Evolutionary conservation across 2,113 vertebrate genomes (phyloP).

Genomic region (Chloebia gouldiae): DNA sequence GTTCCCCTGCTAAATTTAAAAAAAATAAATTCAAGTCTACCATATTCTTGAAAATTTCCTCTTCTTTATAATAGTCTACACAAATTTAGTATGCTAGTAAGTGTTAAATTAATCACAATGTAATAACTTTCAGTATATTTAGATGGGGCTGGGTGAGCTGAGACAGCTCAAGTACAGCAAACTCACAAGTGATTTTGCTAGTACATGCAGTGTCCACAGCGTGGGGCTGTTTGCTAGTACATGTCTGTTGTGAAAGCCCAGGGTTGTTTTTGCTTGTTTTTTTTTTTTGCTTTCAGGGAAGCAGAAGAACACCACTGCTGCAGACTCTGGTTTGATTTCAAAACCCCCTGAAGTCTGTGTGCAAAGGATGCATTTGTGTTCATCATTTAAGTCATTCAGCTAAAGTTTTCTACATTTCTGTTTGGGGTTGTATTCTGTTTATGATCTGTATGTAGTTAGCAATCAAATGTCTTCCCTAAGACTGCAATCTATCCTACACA

Average conservation of each 20-base stretch:
- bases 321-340: neutral
- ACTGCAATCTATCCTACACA: neutral
- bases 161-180: neutral
- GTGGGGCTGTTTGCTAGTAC: constrained; percentile 39
- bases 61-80: neutral
- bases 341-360: neutral
- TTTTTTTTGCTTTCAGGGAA: neutral
- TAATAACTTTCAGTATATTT: neutral
- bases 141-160: neutral
- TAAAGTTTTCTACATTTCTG: neutral
- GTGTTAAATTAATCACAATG: neutral
- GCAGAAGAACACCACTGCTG: neutral
- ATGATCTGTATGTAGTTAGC: neutral
- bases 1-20: neutral
- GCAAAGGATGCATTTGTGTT: neutral
- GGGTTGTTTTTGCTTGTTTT: neutral
- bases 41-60: neutral
- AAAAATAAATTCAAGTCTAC: neutral
- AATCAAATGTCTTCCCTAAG: neutral
- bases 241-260: neutral
- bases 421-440: neutral
- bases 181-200: neutral
- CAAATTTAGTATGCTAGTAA: neutral
- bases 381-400: neutral
- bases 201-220: neutral